Evolutionary conservation across 2,888 invertebrate species (phyloP).

Genomic region (Apamea anceps): DNA sequence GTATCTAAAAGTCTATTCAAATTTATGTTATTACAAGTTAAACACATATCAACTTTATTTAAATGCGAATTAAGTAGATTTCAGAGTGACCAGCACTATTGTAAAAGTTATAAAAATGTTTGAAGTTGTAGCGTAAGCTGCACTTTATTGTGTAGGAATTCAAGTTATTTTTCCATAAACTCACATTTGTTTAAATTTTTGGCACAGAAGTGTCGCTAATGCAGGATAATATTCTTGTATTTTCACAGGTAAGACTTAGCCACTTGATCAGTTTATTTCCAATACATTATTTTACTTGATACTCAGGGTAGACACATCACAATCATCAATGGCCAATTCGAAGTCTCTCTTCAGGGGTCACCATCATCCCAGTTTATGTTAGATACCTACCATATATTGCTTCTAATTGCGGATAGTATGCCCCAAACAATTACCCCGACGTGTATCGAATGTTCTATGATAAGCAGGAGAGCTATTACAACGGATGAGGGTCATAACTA

Average conservation of each 20-base stretch:
- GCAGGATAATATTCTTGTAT: neutral
- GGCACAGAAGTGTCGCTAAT: too few relatives aligned
- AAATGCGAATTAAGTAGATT: too few relatives aligned
- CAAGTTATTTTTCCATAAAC: too few relatives aligned
- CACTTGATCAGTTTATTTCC: neutral
- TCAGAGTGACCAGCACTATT: too few relatives aligned
- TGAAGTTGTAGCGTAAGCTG: too few relatives aligned
- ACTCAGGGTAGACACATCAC: neutral
- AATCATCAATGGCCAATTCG: constrained; percentile 6
- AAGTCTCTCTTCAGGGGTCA: constrained; percentile 11
- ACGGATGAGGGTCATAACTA: constrained; percentile 9
- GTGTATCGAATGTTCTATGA: constrained; percentile 38
- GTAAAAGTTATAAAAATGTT: too few relatives aligned
- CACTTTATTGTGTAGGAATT: too few relatives aligned
- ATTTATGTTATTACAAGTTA: too few relatives aligned
- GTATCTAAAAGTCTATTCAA: too few relatives aligned
- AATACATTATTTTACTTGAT: neutral
- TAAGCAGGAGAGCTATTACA: constrained; percentile 50
- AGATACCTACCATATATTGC: constrained; percentile 21
- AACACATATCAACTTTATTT: too few relatives aligned
- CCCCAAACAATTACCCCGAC: constrained; percentile 47
- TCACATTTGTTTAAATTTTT: too few relatives aligned
- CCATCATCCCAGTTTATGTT: constrained; percentile 14
- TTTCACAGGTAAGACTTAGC: neutral
- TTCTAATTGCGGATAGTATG: constrained; percentile 25